Evolutionary conservation across 1,140 invertebrate genomes (phyloP).

Genomic region (Diuraphis noxia): DNA sequence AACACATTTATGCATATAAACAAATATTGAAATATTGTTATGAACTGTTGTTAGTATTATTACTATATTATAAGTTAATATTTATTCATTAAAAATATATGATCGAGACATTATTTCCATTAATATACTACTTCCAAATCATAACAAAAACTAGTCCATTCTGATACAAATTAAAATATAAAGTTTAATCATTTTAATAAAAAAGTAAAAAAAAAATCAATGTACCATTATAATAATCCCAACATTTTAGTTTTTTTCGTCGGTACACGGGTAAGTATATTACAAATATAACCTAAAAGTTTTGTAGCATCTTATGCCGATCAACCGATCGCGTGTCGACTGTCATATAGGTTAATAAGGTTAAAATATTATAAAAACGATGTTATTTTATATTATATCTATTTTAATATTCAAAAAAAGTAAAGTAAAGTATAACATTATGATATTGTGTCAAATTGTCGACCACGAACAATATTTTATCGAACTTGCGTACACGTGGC

Average conservation of each 20-base stretch:
- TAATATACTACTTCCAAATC: background rate
- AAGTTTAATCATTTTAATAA: background rate
- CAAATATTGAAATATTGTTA: background rate
- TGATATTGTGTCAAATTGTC: background rate
- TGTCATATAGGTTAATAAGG: background rate
- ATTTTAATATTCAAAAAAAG: background rate
- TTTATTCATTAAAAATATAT: background rate
- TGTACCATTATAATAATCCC: background rate
- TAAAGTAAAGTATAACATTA: background rate
- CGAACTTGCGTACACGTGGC: background rate
- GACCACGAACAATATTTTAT: background rate
- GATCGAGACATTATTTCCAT: background rate
- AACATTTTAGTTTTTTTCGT: background rate
- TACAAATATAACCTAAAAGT: background rate
- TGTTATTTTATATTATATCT: too few relatives aligned
- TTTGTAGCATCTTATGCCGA: background rate
- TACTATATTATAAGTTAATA: background rate
- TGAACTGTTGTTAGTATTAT: background rate
- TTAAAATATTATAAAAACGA: background rate
- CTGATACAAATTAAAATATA: background rate
- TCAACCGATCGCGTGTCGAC: background rate
- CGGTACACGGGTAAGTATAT: background rate
- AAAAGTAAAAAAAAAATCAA: background rate
- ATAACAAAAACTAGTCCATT: background rate
- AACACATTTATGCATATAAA: background rate